phyloP scores from a whole-genome alignment of 2,113 vertebrate species.

The Trochalopteron elliotii region DNA sequence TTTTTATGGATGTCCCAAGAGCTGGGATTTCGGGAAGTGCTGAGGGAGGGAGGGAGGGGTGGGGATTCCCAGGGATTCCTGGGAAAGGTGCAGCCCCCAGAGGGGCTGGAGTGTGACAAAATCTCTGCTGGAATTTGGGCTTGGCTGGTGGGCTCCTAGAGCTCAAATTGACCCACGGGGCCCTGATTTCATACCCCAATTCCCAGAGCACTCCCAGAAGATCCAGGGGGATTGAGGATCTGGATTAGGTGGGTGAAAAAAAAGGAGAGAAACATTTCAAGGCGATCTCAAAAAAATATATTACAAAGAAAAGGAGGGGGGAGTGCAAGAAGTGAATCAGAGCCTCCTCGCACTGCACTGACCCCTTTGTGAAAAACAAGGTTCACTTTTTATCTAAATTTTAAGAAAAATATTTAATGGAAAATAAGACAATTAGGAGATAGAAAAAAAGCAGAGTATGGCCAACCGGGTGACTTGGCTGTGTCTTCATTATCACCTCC shows the following conservation, averaged over 20 bases:
- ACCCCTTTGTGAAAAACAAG: too few relatives aligned
- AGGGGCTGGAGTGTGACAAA: rapidly evolving
- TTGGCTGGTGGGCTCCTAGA: rapidly evolving
- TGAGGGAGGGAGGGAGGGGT: neutral
- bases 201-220: neutral
- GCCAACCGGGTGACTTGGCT: too few relatives aligned
- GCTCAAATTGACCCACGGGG: rapidly evolving
- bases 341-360: too few relatives aligned
- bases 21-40: neutral
- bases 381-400: too few relatives aligned
- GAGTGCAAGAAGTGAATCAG: too few relatives aligned
- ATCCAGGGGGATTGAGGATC: rapidly evolving
- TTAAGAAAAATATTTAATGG: too few relatives aligned
- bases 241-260: neutral
- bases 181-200: neutral
- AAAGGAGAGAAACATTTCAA: neutral
- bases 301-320: too few relatives aligned
- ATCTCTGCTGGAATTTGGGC: too few relatives aligned
- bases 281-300: too few relatives aligned
- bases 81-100: rapidly evolving
- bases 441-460: too few relatives aligned
- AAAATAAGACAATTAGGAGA: too few relatives aligned
- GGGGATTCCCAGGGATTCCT: rapidly evolving
- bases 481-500: too few relatives aligned
- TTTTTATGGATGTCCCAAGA: neutral